phyloP scores from a whole-genome alignment of 1,140 invertebrate genomes.

The Scaptomyza graminum region DNA sequence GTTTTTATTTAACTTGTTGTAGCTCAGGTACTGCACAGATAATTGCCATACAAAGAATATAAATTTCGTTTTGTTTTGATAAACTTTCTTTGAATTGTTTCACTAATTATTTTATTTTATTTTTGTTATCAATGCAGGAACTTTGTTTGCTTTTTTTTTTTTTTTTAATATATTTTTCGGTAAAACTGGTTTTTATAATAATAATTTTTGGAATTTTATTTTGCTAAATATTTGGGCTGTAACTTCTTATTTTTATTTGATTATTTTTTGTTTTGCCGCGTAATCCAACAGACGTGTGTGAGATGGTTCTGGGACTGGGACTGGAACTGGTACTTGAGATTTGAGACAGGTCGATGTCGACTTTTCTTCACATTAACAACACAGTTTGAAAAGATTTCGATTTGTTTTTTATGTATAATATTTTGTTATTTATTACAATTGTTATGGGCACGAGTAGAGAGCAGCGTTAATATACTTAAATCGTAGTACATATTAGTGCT shows the following conservation, averaged over 20 bases:
- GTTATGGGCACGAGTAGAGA: conserved; percentile 14
- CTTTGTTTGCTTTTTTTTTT: conserved; percentile 65
- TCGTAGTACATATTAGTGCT: conserved; percentile 4
- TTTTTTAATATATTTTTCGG: conserved; percentile 14
- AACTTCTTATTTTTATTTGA: conserved; percentile 21
- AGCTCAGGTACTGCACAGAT: conserved; percentile 20
- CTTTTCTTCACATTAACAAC: conserved; percentile 78
- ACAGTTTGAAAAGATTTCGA: conserved; percentile 18
- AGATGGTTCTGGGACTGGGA: conserved; percentile 29
- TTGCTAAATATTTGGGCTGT: conserved; percentile 28
- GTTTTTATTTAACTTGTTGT: neutral
- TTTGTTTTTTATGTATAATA: conserved; percentile 14
- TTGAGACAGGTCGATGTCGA: conserved; percentile 55
- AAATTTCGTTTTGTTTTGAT: conserved; percentile 3
- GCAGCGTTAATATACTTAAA: conserved; percentile 34
- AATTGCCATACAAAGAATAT: conserved; percentile 25
- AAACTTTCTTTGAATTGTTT: conserved; percentile 38
- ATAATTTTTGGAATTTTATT: conserved; percentile 50
- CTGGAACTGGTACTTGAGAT: neutral
- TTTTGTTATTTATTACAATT: conserved; percentile 24
- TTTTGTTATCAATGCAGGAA: conserved; percentile 58
- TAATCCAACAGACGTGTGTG: conserved; percentile 69
- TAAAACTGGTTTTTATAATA: too few species aligned
- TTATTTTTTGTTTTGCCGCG: conserved; percentile 51
- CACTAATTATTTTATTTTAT: conserved; percentile 31